Evolutionary conservation across 2,888 invertebrate species (phyloP).

Genomic region (Vesta saturnalis): DNA sequence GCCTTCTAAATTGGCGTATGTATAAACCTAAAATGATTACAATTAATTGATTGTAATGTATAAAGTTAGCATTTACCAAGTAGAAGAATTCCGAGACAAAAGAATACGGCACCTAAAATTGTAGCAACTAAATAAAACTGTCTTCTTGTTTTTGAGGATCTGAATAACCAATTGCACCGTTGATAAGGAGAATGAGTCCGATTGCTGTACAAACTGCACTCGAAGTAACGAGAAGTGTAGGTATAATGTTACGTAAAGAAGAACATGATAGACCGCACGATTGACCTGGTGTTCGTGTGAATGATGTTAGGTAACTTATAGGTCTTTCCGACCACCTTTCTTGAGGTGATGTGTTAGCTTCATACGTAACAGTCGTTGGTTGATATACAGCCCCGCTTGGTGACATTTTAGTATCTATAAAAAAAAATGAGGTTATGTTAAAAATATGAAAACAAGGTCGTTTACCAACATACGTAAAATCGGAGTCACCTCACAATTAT

Average conservation of each 20-base stretch:
- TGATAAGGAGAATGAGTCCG: slow-evolving; percentile 69
- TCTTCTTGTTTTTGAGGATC: slow-evolving; percentile 58
- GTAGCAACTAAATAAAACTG: slow-evolving; percentile 57
- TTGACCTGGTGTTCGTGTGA: slow-evolving; percentile 67
- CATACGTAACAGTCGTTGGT: slow-evolving; percentile 81
- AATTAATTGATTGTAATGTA: neutral
- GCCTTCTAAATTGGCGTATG: slow-evolving; percentile 55
- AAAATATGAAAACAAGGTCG: slow-evolving; percentile 18
- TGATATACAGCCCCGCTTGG: slow-evolving; percentile 78
- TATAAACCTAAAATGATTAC: slow-evolving; percentile 51
- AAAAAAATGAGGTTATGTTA: slow-evolving; percentile 24
- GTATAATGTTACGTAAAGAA: slow-evolving; percentile 53
- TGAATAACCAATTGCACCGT: slow-evolving; percentile 70
- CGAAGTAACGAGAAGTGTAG: slow-evolving; percentile 55
- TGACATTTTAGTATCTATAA: slow-evolving; percentile 66
- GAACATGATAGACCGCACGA: slow-evolving; percentile 66
- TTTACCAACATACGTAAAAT: neutral
- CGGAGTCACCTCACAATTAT: neutral
- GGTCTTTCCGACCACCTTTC: slow-evolving; percentile 59
- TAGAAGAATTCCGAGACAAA: slow-evolving; percentile 69
- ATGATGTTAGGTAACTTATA: slow-evolving; percentile 61
- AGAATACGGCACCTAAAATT: slow-evolving; percentile 71
- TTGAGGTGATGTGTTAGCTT: slow-evolving; percentile 60
- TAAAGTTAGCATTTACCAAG: slow-evolving; percentile 62
- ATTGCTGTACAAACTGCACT: slow-evolving; percentile 56